A percentile compares a stretch with the other conserved stretches of the same genome.
These are phyloP conservation scores for Rutpela maculata DNA, from an alignment of 2,888 invertebrate species.

Conservation along the genomic window DNA sequence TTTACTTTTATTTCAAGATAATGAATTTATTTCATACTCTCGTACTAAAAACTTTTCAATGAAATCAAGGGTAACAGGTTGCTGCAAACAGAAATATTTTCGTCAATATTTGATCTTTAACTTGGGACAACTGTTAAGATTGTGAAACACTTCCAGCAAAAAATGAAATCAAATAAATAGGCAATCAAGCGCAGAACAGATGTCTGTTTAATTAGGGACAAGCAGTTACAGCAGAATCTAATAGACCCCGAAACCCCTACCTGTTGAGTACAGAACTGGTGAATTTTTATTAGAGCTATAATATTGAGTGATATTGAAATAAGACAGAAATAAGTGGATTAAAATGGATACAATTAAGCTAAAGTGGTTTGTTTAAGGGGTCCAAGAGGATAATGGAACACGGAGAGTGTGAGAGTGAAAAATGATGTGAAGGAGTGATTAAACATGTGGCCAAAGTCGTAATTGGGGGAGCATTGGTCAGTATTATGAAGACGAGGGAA, in stretches of 20 bases:
- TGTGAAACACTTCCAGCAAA: too few species aligned
- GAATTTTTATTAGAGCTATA: neutral
- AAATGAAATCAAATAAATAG: too few species aligned
- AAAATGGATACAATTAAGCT: slow-evolving; percentile 30
- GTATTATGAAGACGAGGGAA: slow-evolving; percentile 56
- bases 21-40: too few species aligned
- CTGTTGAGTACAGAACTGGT: slow-evolving; percentile 2
- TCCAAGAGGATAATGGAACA: slow-evolving; percentile 20
- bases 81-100: too few species aligned
- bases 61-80: too few species aligned
- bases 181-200: too few species aligned
- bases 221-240: neutral
- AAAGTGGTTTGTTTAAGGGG: slow-evolving; percentile 21
- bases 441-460: slow-evolving; percentile 55
- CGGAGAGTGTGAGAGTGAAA: slow-evolving; percentile 46
- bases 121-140: too few species aligned
- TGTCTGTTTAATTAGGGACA: too few species aligned
- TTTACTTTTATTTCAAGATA: too few species aligned
- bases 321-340: slow-evolving; percentile 25
- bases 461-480: slow-evolving; percentile 56
- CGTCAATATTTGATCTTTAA: too few species aligned
- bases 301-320: slow-evolving; percentile 17
- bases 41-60: too few species aligned
- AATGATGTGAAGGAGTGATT: slow-evolving; percentile 55
- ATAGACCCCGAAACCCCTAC: neutral